A percentile compares a stretch with the other conserved stretches of the same genome.
These are phyloP conservation scores for Phoxinus dragarum DNA, from an alignment of 2,797 vertebrate genomes.

Conservation along the genomic window DNA sequence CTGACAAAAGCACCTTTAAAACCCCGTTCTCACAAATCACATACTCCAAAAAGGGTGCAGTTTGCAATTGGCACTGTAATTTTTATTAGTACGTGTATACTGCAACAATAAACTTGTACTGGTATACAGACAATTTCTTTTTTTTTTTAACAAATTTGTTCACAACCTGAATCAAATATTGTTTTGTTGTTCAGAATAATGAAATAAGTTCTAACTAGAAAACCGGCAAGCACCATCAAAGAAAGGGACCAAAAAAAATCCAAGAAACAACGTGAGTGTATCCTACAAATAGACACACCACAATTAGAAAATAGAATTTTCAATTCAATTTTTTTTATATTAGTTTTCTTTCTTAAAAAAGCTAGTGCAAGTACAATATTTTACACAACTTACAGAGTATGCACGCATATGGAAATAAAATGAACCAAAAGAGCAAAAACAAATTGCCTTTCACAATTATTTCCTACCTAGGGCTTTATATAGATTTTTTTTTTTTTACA, in stretches of 20 bases:
- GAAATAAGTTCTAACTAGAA: slow-evolving; percentile 96
- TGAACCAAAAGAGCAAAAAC: slow-evolving; percentile 78
- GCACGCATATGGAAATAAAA: slow-evolving; percentile 87
- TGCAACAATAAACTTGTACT: slow-evolving; percentile 97
- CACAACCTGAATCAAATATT: slow-evolving; percentile 97
- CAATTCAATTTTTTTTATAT: slow-evolving; percentile 89
- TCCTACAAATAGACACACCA: slow-evolving; percentile 97
- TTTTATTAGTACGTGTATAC: slow-evolving; percentile 96
- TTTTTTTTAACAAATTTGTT: slow-evolving; percentile 93
- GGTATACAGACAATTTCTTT: slow-evolving; percentile 92
- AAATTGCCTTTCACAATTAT: slow-evolving; percentile 88
- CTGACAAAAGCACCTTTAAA: neutral
- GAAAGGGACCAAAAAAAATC: slow-evolving; percentile 94
- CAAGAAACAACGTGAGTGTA: slow-evolving; percentile 80
- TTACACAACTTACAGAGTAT: slow-evolving; percentile 96
- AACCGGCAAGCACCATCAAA: slow-evolving; percentile 97
- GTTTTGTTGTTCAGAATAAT: slow-evolving; percentile 91
- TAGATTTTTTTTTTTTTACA: slow-evolving; percentile 11
- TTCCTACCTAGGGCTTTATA: slow-evolving; percentile 87
- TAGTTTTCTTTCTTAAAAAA: slow-evolving; percentile 87
- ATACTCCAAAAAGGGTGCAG: slow-evolving; percentile 56
- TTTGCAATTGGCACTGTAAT: slow-evolving; percentile 92
- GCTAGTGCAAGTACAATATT: slow-evolving; percentile 98
- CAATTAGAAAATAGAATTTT: slow-evolving; percentile 97
- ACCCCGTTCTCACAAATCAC: neutral